Percentiles rank a stretch among this genome's conserved stretches.
Evolutionary conservation across 1,140 invertebrate genomes (phyloP).

Genomic region (Trachelipus rathkii): DNA sequence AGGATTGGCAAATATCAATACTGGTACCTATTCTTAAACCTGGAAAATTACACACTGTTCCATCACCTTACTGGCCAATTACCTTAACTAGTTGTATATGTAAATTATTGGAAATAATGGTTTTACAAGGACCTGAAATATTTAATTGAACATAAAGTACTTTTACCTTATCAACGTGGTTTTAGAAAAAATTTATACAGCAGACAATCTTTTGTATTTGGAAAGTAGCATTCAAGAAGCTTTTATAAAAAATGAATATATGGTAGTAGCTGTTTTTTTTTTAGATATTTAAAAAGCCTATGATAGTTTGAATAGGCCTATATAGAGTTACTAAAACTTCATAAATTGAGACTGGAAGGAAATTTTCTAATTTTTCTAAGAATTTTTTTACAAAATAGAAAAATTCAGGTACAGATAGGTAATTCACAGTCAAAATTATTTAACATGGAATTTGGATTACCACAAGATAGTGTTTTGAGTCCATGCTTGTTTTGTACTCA

Average conservation of each 20-base stretch:
- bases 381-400: neutral
- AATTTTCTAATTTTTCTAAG: neutral
- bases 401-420: neutral
- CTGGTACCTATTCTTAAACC: conserved; percentile 11
- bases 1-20: neutral
- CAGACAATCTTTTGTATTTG: neutral
- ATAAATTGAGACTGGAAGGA: no score
- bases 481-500: neutral
- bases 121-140: neutral
- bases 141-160: neutral
- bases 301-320: neutral
- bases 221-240: neutral
- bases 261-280: conserved; percentile 11
- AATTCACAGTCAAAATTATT: neutral
- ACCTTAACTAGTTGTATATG: no score
- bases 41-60: neutral
- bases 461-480: neutral
- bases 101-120: conserved; percentile 6
- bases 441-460: neutral
- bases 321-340: neutral
- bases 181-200: neutral
- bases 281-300: neutral
- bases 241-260: neutral
- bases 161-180: neutral
- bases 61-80: conserved; percentile 2